Evolutionary conservation across 2,113 vertebrate species (phyloP).

Genomic region (Leptobrachium ailaonicum): DNA sequence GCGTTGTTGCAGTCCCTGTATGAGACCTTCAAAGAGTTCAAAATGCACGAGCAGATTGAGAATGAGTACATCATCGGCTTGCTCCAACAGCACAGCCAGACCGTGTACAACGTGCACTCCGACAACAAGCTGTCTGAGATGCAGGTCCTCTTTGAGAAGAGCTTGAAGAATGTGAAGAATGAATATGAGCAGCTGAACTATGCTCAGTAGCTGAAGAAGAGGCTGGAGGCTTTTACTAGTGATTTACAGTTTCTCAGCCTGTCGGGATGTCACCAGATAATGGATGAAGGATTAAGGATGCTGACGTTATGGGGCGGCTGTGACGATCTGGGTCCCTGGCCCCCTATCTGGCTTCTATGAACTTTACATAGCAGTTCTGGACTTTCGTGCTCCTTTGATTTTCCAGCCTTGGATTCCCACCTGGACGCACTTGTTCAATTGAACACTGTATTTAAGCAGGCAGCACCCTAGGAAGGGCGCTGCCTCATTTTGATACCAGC

Average conservation of each 20-base stretch:
- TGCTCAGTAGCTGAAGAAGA: conserved; percentile 93
- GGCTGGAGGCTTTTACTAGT: conserved; percentile 88
- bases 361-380: no score
- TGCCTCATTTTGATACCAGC: no score
- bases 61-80: conserved; percentile 95
- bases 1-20: conserved; percentile 91
- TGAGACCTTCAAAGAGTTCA: conserved; percentile 96
- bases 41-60: conserved; percentile 98
- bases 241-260: conserved; percentile 90
- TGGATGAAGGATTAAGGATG: conserved; percentile 90
- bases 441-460: no score
- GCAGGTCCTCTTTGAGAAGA: conserved; percentile 94
- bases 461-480: no score
- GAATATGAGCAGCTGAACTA: conserved; percentile 97
- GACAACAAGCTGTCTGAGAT: conserved; percentile 98
- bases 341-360: no score
- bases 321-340: no score
- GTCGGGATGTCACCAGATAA: conserved; percentile 95
- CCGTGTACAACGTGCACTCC: conserved; percentile 90
- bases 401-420: no score
- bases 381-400: no score
- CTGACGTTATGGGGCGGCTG: conserved; percentile 85
- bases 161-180: conserved; percentile 91
- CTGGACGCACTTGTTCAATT: no score
- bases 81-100: conserved; percentile 90